Conservation (phyloP, 2,888 invertebrate species). For the Cataglyphis cursor region DNA sequence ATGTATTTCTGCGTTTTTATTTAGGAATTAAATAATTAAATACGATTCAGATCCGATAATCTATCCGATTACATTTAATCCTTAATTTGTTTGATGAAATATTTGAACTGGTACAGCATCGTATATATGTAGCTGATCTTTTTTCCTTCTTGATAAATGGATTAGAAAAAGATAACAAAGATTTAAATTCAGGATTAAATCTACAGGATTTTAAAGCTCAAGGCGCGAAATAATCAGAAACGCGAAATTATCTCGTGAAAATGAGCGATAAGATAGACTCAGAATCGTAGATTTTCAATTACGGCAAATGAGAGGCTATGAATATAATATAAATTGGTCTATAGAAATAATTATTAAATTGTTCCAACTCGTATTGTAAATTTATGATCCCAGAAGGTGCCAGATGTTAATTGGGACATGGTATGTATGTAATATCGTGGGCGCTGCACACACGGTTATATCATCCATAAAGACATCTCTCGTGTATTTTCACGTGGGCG, state of each 20-base stretch:
- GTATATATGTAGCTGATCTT: background rate
- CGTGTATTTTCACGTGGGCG: constrained; percentile 58
- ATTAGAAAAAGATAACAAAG: too few relatives aligned
- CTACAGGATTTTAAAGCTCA: background rate
- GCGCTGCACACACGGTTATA: constrained; percentile 15
- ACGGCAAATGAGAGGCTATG: background rate
- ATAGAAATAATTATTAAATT: constrained; percentile 2
- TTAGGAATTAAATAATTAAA: background rate
- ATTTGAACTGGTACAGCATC: background rate
- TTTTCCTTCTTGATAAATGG: background rate
- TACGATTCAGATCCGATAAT: background rate
- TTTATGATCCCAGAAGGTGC: constrained; percentile 11
- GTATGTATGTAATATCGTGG: constrained; percentile 2
- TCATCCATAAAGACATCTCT: constrained; percentile 31
- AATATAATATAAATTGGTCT: background rate
- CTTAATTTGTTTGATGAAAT: background rate
- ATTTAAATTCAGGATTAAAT: too few relatives aligned
- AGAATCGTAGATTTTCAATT: background rate
- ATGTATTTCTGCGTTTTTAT: background rate
- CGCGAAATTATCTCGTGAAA: background rate
- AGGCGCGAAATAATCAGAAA: background rate
- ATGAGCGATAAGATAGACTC: background rate
- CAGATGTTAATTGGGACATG: constrained; percentile 28
- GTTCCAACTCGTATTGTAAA: constrained; percentile 8
- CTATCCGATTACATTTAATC: background rate